Base-by-base conservation (phyloP, 2,113 vertebrate species). In the Erythrocebus patas region DNA sequence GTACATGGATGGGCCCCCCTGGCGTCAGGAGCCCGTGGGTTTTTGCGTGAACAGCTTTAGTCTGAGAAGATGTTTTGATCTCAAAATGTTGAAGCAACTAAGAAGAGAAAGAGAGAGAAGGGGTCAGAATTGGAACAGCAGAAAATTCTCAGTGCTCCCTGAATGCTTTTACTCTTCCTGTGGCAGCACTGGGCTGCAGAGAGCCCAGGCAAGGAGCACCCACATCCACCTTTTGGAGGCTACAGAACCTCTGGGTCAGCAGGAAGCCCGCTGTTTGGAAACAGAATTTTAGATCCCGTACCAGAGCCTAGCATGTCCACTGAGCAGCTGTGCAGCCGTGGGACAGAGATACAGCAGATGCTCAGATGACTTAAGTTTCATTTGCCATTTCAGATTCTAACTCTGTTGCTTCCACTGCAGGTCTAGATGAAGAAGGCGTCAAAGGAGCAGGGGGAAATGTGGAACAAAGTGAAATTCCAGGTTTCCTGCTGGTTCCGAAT, bases 81-180 rank as follows among this genome's bases (percentile, higher is more conserved):
- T 98, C 98, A 98, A 99, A 99, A 96, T 98, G 99, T 90, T 99
- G 99, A 97, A 99, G 99, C 81, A 99, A 97, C 99, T 99, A 98
- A 76, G 50, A 91, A 93, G 52, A 97, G 40, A 98, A 86, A 97
- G 3, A 93, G 94, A 97, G 59, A 97, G 95, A 88, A 97, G 76
- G 79, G 38, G 30, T 97, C n/a, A 55, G 97, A 80, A 96, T 52
- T 16, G n/a, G 8, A 82, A 72, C 10, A 2, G 43, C 61, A 94
- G n/a, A 96, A 64, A 95, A 43, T n/a, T 17, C 2, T 2, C 8
- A 93, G 87, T 6, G 91, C 40, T 76, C 10, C 66, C 18, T 83
- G 52, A 8, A 14, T 3, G 10, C n/a, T 45, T 52, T 8, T 23
- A 80, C 16, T 80, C 89, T 22, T 38, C 73, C 64, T 17, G 38